phyloP scores from a whole-genome alignment of 2,888 invertebrate genomes.

The Sphaerophoria rueppellii region DNA sequence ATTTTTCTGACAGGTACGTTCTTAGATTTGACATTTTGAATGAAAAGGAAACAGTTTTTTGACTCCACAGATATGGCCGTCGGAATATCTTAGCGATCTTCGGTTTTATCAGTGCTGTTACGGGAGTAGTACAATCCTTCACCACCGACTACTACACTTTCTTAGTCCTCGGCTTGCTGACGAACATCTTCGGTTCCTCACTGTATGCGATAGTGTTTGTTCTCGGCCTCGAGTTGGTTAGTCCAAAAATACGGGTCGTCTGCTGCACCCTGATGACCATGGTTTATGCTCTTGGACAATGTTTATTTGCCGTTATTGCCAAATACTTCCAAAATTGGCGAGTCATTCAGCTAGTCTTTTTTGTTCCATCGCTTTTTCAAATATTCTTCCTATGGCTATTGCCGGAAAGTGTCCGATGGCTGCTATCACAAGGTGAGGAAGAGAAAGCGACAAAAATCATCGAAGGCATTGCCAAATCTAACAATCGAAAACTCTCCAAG shows the following conservation, averaged over 20 bases:
- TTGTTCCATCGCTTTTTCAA: slow-evolving; percentile 87
- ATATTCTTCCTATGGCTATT: slow-evolving; percentile 87
- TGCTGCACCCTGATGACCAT: slow-evolving; percentile 88
- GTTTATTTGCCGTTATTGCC: slow-evolving; percentile 86
- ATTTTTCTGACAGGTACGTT: slow-evolving; percentile 86
- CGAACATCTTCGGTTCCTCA: slow-evolving; percentile 87
- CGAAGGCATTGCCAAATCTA: slow-evolving; percentile 85
- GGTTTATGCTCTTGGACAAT: slow-evolving; percentile 88
- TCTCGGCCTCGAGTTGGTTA: slow-evolving; percentile 89
- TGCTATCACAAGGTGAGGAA: slow-evolving; percentile 85
- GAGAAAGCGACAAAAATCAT: slow-evolving; percentile 85
- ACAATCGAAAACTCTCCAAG: slow-evolving; percentile 84
- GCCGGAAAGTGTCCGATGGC: slow-evolving; percentile 90
- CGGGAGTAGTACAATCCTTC: slow-evolving; percentile 87
- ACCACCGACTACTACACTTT: slow-evolving; percentile 88
- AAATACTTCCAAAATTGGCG: slow-evolving; percentile 88
- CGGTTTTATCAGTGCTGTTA: slow-evolving; percentile 84
- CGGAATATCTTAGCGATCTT: slow-evolving; percentile 84
- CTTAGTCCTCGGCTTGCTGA: slow-evolving; percentile 87
- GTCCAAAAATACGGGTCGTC: slow-evolving; percentile 87
- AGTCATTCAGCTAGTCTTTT: slow-evolving; percentile 85
- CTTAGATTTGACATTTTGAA: not conserved
- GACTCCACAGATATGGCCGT: slow-evolving; percentile 83
- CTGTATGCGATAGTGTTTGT: slow-evolving; percentile 89
- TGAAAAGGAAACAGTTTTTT: not conserved